Evolutionary conservation across 2,888 invertebrate genomes (phyloP).

Genomic region (Stenodera caucasica): DNA sequence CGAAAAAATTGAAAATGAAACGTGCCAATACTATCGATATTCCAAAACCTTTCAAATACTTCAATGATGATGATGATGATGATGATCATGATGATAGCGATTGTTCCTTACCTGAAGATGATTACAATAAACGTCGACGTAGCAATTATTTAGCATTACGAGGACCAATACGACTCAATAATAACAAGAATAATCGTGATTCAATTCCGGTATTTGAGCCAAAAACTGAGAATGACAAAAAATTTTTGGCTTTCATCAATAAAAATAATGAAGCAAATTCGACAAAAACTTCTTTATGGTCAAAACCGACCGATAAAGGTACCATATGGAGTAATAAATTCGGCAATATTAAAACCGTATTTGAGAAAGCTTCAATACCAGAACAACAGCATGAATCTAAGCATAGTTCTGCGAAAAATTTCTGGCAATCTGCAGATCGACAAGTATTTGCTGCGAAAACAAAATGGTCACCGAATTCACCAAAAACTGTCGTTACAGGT

Average conservation of each 20-base stretch:
- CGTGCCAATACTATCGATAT: conserved; percentile 89
- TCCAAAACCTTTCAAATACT: conserved; percentile 66
- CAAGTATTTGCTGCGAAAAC: conserved; percentile 54
- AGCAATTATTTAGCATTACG: conserved; percentile 58
- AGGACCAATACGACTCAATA: conserved; percentile 63
- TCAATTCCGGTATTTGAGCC: conserved; percentile 68
- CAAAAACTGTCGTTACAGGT: conserved; percentile 54
- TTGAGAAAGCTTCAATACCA: conserved; percentile 65
- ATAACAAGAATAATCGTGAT: conserved; percentile 39
- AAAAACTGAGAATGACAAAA: conserved; percentile 82
- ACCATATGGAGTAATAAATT: conserved; percentile 80
- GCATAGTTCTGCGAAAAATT: conserved; percentile 55
- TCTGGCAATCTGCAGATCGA: conserved; percentile 68
- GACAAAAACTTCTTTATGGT: conserved; percentile 43
- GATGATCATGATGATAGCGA: conserved; percentile 48
- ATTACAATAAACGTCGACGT: conserved; percentile 46
- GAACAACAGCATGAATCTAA: conserved; percentile 56
- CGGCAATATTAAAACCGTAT: conserved; percentile 79
- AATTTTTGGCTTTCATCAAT: conserved; percentile 80
- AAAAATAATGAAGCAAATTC: conserved; percentile 64
- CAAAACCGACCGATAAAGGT: conserved; percentile 33
- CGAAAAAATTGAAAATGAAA: conserved; percentile 77
- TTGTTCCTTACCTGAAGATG: conserved; percentile 47
- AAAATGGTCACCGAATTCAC: conserved; percentile 43
- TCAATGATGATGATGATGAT: conserved; percentile 58